Evolutionary conservation across 1,140 invertebrate genomes (phyloP).

Genomic region (Adelges cooleyi): DNA sequence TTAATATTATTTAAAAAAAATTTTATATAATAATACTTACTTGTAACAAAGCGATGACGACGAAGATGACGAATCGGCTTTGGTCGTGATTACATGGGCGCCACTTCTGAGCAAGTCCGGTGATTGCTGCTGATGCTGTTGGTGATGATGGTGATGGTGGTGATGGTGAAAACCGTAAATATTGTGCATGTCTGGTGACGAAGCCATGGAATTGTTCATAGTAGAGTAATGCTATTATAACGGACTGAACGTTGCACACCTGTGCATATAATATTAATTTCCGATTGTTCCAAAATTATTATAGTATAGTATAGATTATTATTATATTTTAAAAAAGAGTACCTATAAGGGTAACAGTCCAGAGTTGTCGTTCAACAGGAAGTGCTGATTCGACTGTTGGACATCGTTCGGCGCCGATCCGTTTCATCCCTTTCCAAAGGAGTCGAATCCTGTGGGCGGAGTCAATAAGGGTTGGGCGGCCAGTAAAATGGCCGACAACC

Average conservation of each 20-base stretch:
- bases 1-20: no score
- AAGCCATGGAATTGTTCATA: slow-evolving; percentile 14
- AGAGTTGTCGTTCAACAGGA: no score
- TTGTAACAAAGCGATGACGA: slow-evolving; percentile 27
- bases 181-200: slow-evolving; percentile 7
- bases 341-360: no score
- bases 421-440: background rate
- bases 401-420: background rate
- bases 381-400: background rate
- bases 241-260: no score
- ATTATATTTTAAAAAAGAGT: no score
- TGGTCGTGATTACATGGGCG: slow-evolving; percentile 28
- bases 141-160: slow-evolving; percentile 14
- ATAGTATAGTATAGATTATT: no score
- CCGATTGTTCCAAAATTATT: no score
- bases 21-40: no score
- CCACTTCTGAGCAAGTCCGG: slow-evolving; percentile 19
- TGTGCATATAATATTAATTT: no score
- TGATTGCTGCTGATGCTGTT: slow-evolving; percentile 4
- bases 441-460: background rate
- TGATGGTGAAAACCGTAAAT: slow-evolving; percentile 15
- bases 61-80: slow-evolving; percentile 31
- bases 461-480: background rate
- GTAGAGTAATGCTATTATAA: no score
- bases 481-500: slow-evolving; percentile 17